Evolutionary conservation across 2,797 vertebrate species (phyloP).

Genomic region (Parotocinclus haroldoi): DNA sequence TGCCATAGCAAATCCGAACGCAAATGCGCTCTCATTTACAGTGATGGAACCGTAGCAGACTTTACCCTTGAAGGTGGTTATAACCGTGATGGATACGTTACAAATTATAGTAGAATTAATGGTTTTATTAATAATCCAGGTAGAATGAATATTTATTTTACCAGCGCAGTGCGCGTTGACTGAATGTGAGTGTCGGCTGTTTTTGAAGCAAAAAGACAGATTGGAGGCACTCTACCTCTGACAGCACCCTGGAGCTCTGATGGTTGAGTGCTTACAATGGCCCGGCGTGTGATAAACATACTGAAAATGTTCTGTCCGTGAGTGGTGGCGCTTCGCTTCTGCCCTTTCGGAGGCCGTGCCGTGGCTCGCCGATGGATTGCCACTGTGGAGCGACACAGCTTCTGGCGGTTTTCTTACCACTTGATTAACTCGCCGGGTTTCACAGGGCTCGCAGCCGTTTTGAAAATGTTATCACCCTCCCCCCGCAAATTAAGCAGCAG

Average conservation of each 20-base stretch:
- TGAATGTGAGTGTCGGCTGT: background rate
- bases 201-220: slow-evolving; percentile 13
- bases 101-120: too few relatives aligned
- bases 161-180: too few relatives aligned
- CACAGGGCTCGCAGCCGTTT: background rate
- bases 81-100: too few relatives aligned
- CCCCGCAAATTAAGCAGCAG: background rate
- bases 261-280: background rate
- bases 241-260: slow-evolving; percentile 6
- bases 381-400: slow-evolving; percentile 6
- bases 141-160: too few relatives aligned
- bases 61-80: too few relatives aligned
- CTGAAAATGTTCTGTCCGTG: slow-evolving; percentile 12
- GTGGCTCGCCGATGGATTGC: slow-evolving; percentile 21
- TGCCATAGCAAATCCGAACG: too few relatives aligned
- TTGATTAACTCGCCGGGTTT: slow-evolving; percentile 4
- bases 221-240: slow-evolving; percentile 11
- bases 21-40: too few relatives aligned
- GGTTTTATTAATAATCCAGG: too few relatives aligned
- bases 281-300: slow-evolving; percentile 1
- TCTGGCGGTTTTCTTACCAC: slow-evolving; percentile 14
- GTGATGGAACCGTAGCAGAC: too few relatives aligned
- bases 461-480: background rate
- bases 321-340: slow-evolving; percentile 8
- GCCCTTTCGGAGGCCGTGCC: slow-evolving; percentile 8